Evolutionary conservation across 35 echinoderm and acorn worm genomes (phyloP).

Genomic region (Ophiothrix spiculata): DNA sequence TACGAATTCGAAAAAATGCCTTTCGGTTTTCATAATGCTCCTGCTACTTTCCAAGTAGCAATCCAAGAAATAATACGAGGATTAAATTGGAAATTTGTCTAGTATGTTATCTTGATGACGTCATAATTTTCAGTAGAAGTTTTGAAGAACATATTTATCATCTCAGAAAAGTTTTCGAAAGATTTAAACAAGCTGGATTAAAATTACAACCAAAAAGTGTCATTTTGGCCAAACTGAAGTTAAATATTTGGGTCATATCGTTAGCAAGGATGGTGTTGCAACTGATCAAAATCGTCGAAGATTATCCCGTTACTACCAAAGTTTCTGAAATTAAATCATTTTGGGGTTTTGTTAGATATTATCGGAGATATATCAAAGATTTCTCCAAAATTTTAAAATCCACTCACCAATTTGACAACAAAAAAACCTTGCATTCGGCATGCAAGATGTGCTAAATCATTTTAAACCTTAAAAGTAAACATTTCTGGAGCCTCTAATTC

Average conservation of each 20-base stretch:
- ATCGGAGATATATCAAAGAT: constrained; percentile 24
- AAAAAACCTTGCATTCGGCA: no score
- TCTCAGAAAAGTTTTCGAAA: not conserved
- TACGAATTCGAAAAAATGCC: not conserved
- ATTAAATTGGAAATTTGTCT: not conserved
- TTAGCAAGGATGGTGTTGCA: constrained; percentile 20
- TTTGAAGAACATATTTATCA: no score
- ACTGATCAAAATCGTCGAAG: constrained; percentile 10
- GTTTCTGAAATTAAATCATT: not conserved
- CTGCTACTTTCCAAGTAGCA: no score
- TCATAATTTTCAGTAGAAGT: not conserved
- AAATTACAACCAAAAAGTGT: constrained; percentile 25
- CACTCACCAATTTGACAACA: no score
- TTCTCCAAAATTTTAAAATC: no score
- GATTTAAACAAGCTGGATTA: not conserved
- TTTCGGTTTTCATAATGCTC: no score
- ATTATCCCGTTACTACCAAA: constrained; percentile 11
- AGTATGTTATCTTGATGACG: not conserved
- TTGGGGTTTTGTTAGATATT: constrained; percentile 27
- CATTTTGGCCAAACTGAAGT: not conserved
- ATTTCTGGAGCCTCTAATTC: no score
- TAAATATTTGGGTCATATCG: constrained; percentile 8
- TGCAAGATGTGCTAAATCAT: no score
- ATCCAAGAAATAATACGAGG: not conserved
- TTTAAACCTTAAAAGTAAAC: no score